Evolutionary conservation across 1,140 invertebrate genomes (phyloP).

Genomic region (Cydia amplana): DNA sequence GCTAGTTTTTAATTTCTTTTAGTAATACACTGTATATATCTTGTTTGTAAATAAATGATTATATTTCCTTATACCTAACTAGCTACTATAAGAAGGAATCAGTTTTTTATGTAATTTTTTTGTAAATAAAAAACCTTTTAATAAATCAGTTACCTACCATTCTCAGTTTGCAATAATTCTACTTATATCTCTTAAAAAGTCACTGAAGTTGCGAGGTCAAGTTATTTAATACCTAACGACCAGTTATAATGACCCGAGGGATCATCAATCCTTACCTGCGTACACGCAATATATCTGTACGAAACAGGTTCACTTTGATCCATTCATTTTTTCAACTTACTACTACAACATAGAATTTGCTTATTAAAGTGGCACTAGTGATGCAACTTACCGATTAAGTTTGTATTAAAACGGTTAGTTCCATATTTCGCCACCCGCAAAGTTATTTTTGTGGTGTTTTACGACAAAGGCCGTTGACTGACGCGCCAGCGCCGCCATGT

Average conservation of each 20-base stretch:
- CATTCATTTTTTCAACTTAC: conserved; percentile 28
- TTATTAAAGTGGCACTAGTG: neutral
- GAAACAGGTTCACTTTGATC: conserved; percentile 24
- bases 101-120: no score
- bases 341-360: neutral
- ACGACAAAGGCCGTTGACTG: conserved; percentile 67
- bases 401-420: neutral
- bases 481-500: conserved; percentile 36
- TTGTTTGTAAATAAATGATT: no score
- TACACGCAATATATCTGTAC: conserved; percentile 7
- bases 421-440: conserved; percentile 3
- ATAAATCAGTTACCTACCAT: no score
- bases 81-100: no score
- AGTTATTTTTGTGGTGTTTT: conserved; percentile 36
- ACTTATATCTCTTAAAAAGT: neutral
- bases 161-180: neutral
- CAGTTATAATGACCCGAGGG: conserved; percentile 9
- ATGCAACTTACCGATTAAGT: neutral
- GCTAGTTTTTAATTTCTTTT: no score
- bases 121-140: no score
- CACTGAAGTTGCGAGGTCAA: no score
- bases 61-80: no score
- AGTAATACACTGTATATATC: no score
- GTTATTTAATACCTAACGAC: conserved; percentile 3
- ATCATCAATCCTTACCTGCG: conserved; percentile 31